Percentiles rank a stretch among this genome's conserved stretches.
These are phyloP conservation scores for Pristionchus fissidentatus DNA, from an alignment of 2,888 invertebrate species.

Conservation along the genomic window DNA sequence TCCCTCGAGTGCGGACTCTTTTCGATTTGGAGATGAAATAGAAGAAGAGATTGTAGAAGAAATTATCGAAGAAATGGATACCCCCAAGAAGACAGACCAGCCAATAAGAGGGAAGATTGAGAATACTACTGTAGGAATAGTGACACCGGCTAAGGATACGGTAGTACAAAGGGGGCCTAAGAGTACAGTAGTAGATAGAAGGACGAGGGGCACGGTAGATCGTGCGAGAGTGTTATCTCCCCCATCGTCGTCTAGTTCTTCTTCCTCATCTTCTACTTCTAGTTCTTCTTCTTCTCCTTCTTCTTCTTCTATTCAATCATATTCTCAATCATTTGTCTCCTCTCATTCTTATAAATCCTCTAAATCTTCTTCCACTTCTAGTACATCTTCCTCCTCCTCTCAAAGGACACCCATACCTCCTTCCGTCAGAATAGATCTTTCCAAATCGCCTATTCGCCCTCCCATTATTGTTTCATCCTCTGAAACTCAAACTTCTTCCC, in stretches of 20 bases:
- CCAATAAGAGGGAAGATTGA: too few relatives aligned
- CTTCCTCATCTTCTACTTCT: not conserved
- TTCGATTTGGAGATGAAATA: conserved; percentile 26
- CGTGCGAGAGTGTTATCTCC: not conserved
- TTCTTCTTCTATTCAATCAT: not conserved
- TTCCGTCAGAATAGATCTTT: too few relatives aligned
- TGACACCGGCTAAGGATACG: not conserved
- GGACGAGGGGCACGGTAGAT: not conserved
- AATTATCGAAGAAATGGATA: not conserved
- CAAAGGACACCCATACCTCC: too few relatives aligned
- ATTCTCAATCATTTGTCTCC: too few relatives aligned
- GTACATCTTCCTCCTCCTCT: not conserved
- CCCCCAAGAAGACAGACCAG: not conserved
- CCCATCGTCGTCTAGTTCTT: not conserved
- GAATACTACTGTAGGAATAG: not conserved
- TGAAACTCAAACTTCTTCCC: not conserved
- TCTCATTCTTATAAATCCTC: not conserved
- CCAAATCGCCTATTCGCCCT: too few relatives aligned
- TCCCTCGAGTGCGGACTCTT: conserved; percentile 25
- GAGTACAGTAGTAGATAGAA: not conserved
- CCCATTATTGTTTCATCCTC: not conserved
- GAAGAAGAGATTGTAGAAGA: conserved; percentile 41
- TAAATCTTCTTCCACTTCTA: not conserved
- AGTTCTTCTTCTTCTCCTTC: not conserved
- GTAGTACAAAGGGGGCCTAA: not conserved